Evolutionary conservation across 35 echinoderm and acorn worm species (phyloP), one percentile per base, ranked within the genome.

Genomic region (Lytechinus pictus): DNA sequence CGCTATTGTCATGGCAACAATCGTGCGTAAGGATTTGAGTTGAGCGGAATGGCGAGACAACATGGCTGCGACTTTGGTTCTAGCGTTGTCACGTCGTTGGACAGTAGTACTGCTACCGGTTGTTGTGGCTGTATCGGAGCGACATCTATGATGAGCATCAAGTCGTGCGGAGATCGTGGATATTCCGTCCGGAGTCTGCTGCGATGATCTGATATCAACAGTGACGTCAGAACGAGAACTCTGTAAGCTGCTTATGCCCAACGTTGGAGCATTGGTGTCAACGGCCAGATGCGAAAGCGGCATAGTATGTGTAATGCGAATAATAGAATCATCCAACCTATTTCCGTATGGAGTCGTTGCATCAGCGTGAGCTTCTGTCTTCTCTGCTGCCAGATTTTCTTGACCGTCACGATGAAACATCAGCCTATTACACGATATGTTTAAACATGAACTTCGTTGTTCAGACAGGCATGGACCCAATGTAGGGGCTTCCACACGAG

Each of bases 1-100:
- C 28, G 88, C 88, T 52, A 90, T 90, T 21, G 29, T 90, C 88
- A 90, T 90, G 88, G 52, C 29, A 54, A 90, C 88, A 8, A 90
- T 54, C 7, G 88, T 90, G 88, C 88, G 88, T 12, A 90, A 9
- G 10, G 88, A 52, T 21, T 90, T 90, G 0, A 90, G 52, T 52
- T 90, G 29, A 1, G 52, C 29, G n/a, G 88, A 79, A 79, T 24
- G 66, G n/a, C 66, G 66, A 7, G 19, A 79, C 66, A 79, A 7
- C 5, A 24, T 24, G 3, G 19, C 12, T 24, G 19, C 66, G 7
- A 7, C 19, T n/a, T 79, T 79, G 66, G 66, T 24, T 79, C 6
- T 79, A 24, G 16, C 66, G n/a, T n/a, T 79, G 66, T 79, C 66
- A 79, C 66, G 66, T 79, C 5, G n/a, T 16, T 5, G 66, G 7